Evolutionary conservation across 2,113 vertebrate genomes (phyloP).

Genomic region (Alouatta palliata): DNA sequence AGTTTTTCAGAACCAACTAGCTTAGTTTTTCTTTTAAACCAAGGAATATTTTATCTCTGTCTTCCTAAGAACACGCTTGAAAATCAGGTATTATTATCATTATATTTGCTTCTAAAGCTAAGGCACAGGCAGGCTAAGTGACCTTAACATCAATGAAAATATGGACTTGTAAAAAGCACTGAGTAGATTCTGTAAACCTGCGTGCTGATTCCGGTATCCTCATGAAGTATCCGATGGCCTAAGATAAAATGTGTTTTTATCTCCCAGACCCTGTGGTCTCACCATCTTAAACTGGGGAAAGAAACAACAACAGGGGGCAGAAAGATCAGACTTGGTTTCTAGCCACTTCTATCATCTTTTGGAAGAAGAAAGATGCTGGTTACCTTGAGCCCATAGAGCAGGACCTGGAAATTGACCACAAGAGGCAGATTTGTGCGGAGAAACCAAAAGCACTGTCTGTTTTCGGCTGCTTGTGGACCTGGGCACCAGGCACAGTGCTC

Average conservation of each 20-base stretch:
- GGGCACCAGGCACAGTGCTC: too few relatives aligned
- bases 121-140: neutral
- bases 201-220: too few relatives aligned
- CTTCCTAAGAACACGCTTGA: neutral
- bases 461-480: rapidly evolving
- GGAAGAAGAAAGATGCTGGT: neutral
- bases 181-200: rapidly evolving
- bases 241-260: neutral
- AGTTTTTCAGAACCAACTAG: neutral
- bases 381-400: neutral
- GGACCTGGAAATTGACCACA: too few relatives aligned
- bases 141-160: neutral
- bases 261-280: neutral
- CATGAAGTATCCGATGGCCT: rapidly evolving
- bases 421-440: rapidly evolving
- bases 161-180: neutral
- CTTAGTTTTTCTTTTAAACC: neutral
- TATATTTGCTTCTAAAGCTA: neutral
- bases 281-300: neutral
- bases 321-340: neutral
- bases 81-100: neutral
- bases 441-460: neutral
- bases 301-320: rapidly evolving
- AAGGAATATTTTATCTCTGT: neutral
- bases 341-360: neutral